Base-by-base conservation (phyloP, 2,888 invertebrate species). In the Calameuta filiformis region DNA sequence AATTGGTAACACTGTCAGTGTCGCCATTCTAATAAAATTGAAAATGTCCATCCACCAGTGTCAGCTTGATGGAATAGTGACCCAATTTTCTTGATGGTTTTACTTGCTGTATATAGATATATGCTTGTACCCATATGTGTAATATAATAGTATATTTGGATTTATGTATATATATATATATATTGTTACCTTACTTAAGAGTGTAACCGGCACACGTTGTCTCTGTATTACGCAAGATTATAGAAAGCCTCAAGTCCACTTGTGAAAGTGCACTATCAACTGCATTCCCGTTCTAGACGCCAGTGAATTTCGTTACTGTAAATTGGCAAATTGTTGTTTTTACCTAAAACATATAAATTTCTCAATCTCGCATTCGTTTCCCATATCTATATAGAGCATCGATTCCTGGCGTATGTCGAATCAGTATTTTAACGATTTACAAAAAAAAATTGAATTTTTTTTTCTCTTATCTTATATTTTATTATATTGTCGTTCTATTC, bases 221-320 rank as follows among this genome's bases (percentile, higher is more conserved):
- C 9, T 23, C 56, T 56, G 76, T 73, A 79, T 85, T 85, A 83
- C 83, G 82, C 81, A 88, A 88, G 83, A 77, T 83, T 79, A 76
- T 86, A 85, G 88, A 87, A 87, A 89, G 87, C 83, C 82, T 79
- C 73, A 74, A 78, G 69, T 77, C 76, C 73, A 79, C 79, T 76
- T 83, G 89, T 86, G 89, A 89, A 89, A 89, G 89, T 86, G 81
- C 77, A 76, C 78, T 81, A 82, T 85, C 85, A 81, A 79, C 80
- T 82, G 82, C 85, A 86, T 88, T 87, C 84, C 84, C 73, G n/a
- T 75, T 68, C 80, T 78, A 81, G 81, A 80, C 81, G 78, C 78
- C 77, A 23, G 31, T 71, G 69, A 75, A 56, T 73, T 69, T 69
- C 73, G n/a, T 68, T 56, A n/a, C 3, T 23, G 12, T 69, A 76